Conservation (phyloP, 2,888 invertebrate species). For the Augiades crinisus region DNA sequence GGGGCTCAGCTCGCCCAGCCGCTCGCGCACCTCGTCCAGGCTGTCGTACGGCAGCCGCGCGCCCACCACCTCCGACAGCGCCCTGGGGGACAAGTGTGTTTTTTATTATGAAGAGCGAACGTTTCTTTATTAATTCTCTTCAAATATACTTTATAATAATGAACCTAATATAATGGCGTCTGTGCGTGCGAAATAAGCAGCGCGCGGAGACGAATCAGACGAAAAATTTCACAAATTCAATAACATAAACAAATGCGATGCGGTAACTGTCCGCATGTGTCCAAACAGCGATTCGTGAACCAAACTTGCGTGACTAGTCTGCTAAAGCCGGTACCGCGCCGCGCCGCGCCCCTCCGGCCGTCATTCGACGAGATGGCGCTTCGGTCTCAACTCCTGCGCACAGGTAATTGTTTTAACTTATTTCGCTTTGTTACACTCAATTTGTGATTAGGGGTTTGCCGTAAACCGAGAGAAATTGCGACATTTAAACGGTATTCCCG, state of each 20-base stretch:
- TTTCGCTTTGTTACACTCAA: background rate
- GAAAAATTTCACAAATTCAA: too few relatives aligned
- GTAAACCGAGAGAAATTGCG: too few relatives aligned
- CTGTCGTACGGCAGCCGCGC: slow-evolving; percentile 91
- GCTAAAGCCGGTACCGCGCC: slow-evolving; percentile 39
- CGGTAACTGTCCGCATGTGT: background rate
- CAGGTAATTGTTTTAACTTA: slow-evolving; percentile 45
- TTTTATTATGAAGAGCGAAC: too few relatives aligned
- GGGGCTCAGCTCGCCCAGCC: slow-evolving; percentile 93
- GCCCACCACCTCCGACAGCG: slow-evolving; percentile 94
- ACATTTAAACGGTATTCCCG: too few relatives aligned
- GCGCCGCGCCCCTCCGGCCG: slow-evolving; percentile 37
- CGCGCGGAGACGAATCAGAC: too few relatives aligned
- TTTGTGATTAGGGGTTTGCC: background rate
- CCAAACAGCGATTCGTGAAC: slow-evolving; percentile 33
- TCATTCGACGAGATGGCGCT: slow-evolving; percentile 72
- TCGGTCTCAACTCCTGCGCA: slow-evolving; percentile 71
- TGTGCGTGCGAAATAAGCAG: too few relatives aligned
- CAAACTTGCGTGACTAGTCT: slow-evolving; percentile 68
- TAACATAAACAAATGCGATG: background rate
- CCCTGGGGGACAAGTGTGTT: too few relatives aligned
- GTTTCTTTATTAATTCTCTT: too few relatives aligned
- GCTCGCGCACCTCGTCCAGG: slow-evolving; percentile 89
- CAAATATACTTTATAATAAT: too few relatives aligned
- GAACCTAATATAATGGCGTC: too few relatives aligned